phyloP scores from a whole-genome alignment of 1,140 invertebrate genomes.

The Nymphalis io region DNA sequence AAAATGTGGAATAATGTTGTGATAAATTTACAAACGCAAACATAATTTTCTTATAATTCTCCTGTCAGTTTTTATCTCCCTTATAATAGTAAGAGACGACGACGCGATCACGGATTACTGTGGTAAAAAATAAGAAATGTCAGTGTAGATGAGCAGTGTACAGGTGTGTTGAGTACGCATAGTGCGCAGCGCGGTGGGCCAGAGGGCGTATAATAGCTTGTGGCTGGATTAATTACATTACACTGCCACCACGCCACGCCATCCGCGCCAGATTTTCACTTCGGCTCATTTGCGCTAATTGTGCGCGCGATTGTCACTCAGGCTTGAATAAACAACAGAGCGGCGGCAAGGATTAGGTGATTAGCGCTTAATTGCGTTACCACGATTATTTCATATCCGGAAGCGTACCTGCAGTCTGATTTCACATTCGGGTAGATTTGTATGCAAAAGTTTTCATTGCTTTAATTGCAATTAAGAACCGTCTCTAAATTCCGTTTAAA shows the following conservation, averaged over 20 bases:
- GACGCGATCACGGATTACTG: neutral
- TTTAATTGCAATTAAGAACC: conserved; percentile 44
- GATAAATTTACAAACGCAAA: too few relatives aligned
- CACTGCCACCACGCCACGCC: conserved; percentile 48
- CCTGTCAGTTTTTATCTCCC: neutral
- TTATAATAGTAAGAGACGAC: neutral
- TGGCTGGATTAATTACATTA: conserved; percentile 75
- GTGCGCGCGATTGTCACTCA: conserved; percentile 79
- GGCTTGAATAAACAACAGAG: conserved; percentile 79
- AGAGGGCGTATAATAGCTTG: conserved; percentile 65
- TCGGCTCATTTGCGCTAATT: conserved; percentile 80
- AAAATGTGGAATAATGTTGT: too few relatives aligned
- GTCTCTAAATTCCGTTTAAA: too few relatives aligned
- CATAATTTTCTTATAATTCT: too few relatives aligned
- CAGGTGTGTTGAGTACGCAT: conserved; percentile 20
- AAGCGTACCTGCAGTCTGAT: conserved; percentile 67
- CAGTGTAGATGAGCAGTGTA: conserved; percentile 9
- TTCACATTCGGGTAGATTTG: conserved; percentile 66
- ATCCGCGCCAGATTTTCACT: conserved; percentile 76
- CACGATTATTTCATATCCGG: conserved; percentile 75
- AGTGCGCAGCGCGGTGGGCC: conserved; percentile 34
- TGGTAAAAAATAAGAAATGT: conserved; percentile 24
- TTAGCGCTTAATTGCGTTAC: conserved; percentile 78
- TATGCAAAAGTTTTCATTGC: conserved; percentile 59
- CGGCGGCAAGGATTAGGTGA: conserved; percentile 79